These are phyloP conservation scores for Antheraea yamamai DNA, from an alignment of 2,888 invertebrate genomes.

Conservation along the genomic window DNA sequence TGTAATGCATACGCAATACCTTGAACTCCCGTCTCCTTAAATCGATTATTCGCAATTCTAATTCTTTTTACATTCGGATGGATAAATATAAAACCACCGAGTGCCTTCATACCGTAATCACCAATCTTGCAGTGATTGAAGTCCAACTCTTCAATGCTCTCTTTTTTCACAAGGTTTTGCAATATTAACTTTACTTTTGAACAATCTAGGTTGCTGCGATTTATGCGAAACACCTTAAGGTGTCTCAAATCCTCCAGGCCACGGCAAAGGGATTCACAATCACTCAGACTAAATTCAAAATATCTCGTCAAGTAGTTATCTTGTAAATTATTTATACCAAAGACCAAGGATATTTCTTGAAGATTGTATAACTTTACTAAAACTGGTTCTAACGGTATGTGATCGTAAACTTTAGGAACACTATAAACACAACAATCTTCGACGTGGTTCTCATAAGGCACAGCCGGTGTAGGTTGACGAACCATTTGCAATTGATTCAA, in stretches of 20 bases:
- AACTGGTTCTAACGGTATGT: conserved; percentile 82
- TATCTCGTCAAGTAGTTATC: conserved; percentile 81
- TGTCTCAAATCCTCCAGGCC: conserved; percentile 72
- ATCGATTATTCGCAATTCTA: conserved; percentile 80
- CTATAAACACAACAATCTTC: conserved; percentile 68
- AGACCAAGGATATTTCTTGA: conserved; percentile 71
- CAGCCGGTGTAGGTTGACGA: conserved; percentile 69
- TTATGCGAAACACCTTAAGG: conserved; percentile 80
- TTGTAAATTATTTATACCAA: conserved; percentile 70
- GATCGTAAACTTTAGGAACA: conserved; percentile 73
- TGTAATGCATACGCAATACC: conserved; percentile 79
- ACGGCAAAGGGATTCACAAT: conserved; percentile 81
- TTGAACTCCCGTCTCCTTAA: conserved; percentile 78
- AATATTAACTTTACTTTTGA: conserved; percentile 82
- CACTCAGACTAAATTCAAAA: conserved; percentile 83
- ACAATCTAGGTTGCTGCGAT: conserved; percentile 83
- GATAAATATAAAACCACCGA: conserved; percentile 80
- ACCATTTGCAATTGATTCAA: conserved; percentile 80
- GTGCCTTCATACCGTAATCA: conserved; percentile 83
- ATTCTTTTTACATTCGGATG: conserved; percentile 75
- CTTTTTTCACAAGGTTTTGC: conserved; percentile 75
- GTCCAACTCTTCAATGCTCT: conserved; percentile 81
- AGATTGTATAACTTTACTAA: conserved; percentile 77
- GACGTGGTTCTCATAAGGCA: conserved; percentile 51
- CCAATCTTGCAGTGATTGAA: conserved; percentile 85